Evolutionary conservation across 2,113 vertebrate genomes (phyloP).

Genomic region (Glaucidium brasilianum): DNA sequence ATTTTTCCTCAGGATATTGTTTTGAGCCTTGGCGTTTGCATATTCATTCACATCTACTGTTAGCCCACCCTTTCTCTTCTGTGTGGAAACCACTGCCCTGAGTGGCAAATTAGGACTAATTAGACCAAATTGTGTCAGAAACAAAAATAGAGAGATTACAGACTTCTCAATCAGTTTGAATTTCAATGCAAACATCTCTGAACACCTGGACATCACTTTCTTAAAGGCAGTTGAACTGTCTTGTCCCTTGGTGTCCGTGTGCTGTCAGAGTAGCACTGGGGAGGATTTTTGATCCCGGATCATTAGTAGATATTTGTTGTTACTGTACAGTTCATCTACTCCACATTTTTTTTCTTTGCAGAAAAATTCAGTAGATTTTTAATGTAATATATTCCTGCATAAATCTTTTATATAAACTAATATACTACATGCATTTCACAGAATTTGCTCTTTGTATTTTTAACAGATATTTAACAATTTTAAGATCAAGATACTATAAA

Average conservation of each 20-base stretch:
- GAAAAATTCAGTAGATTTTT: not conserved
- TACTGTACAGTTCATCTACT: not conserved
- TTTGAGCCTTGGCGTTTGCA: not conserved
- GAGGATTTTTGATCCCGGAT: not conserved
- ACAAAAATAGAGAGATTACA: slow-evolving; percentile 22
- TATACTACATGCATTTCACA: not conserved
- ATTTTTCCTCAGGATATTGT: slow-evolving; percentile 43
- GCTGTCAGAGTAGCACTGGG: not conserved
- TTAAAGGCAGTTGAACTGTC: not conserved
- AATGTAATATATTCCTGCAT: not conserved
- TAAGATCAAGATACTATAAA: not conserved
- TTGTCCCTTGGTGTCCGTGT: not conserved
- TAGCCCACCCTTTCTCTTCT: not conserved
- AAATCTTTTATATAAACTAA: not conserved
- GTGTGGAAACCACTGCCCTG: not conserved
- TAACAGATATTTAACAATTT: not conserved
- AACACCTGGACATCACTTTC: not conserved
- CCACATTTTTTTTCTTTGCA: not conserved
- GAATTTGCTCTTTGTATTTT: not conserved
- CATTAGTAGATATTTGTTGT: not conserved
- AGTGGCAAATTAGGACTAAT: slow-evolving; percentile 48
- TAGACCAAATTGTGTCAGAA: slow-evolving; percentile 19
- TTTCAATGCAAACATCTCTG: slow-evolving; percentile 15
- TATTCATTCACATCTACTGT: not conserved
- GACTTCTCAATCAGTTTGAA: not conserved